These are phyloP conservation scores for Ptychochromis oligacanthus DNA, from an alignment of 2,113 vertebrate species.

Conservation along the genomic window DNA sequence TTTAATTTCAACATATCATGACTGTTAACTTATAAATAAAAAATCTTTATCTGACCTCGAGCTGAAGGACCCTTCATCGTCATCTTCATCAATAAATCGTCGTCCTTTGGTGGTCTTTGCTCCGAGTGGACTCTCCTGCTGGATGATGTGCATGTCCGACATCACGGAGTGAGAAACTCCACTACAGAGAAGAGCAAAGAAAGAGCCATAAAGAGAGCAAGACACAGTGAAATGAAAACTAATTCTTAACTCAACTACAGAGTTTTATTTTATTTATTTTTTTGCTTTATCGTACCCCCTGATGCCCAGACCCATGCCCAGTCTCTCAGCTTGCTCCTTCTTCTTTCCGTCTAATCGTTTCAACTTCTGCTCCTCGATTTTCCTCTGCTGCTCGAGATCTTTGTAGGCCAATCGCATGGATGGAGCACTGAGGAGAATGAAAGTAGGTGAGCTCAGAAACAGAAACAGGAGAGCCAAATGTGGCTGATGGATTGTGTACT, in stretches of 20 bases:
- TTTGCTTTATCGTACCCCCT: conserved; percentile 61
- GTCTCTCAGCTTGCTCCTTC: conserved; percentile 87
- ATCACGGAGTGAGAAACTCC: conserved; percentile 93
- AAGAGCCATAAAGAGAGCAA: not conserved
- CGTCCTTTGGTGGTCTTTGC: conserved; percentile 74
- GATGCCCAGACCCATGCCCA: conserved; percentile 91
- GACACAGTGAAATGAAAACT: not conserved
- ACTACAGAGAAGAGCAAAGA: conserved; percentile 66
- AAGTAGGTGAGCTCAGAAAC: not conserved
- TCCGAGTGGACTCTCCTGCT: conserved; percentile 86
- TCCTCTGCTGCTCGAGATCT: conserved; percentile 88
- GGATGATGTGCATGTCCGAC: conserved; percentile 94
- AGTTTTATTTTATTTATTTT: too few relatives aligned
- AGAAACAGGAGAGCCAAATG: not conserved
- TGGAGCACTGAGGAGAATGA: conserved; percentile 75
- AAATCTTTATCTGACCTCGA: conserved; percentile 63
- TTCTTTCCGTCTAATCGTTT: conserved; percentile 83
- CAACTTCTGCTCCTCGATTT: conserved; percentile 81
- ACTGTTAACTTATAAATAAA: not conserved
- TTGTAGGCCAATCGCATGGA: conserved; percentile 88
- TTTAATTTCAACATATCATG: not conserved
- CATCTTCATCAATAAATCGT: conserved; percentile 79
- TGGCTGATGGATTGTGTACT: not conserved
- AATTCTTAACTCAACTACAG: not conserved
- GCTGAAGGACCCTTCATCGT: conserved; percentile 81